Conservation (phyloP, 2,888 invertebrate species). For the Kuschelorhynchus macadamiae region DNA sequence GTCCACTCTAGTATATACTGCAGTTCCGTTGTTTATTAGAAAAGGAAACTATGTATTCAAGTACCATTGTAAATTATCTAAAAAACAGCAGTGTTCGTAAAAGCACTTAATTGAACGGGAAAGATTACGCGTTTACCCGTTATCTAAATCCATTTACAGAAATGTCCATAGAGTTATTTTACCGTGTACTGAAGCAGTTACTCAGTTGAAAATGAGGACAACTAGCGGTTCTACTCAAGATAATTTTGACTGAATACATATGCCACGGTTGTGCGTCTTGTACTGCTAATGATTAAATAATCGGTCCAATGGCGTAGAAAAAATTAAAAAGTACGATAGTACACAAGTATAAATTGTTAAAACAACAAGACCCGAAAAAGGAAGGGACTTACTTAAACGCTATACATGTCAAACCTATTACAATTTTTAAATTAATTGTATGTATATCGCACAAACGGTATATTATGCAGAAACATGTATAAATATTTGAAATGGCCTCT, state of each 20-base stretch:
- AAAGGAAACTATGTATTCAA: neutral
- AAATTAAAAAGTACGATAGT: too few relatives aligned
- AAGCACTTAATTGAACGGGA: constrained; percentile 15
- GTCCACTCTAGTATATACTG: too few relatives aligned
- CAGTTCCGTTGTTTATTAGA: constrained; percentile 6
- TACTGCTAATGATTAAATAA: constrained; percentile 47
- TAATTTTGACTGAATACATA: constrained; percentile 54
- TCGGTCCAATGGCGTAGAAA: neutral
- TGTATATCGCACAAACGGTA: too few relatives aligned
- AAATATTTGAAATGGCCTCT: too few relatives aligned
- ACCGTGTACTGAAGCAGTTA: constrained; percentile 44
- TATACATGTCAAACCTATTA: too few relatives aligned
- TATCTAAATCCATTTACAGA: constrained; percentile 27
- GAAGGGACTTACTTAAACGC: too few relatives aligned
- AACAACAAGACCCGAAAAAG: too few relatives aligned
- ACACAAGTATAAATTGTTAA: too few relatives aligned
- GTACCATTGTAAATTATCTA: constrained; percentile 17
- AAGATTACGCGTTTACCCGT: constrained; percentile 18
- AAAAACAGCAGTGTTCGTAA: constrained; percentile 17
- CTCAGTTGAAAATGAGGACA: constrained; percentile 57
- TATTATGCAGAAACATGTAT: too few relatives aligned
- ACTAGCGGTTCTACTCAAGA: constrained; percentile 55
- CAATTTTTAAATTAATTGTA: too few relatives aligned
- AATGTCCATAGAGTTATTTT: constrained; percentile 37
- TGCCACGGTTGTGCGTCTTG: constrained; percentile 48